A percentile compares a stretch with the other conserved stretches of the same genome.
Evolutionary conservation across 2,113 vertebrate genomes (phyloP).

Genomic region (Bungarus multicinctus): DNA sequence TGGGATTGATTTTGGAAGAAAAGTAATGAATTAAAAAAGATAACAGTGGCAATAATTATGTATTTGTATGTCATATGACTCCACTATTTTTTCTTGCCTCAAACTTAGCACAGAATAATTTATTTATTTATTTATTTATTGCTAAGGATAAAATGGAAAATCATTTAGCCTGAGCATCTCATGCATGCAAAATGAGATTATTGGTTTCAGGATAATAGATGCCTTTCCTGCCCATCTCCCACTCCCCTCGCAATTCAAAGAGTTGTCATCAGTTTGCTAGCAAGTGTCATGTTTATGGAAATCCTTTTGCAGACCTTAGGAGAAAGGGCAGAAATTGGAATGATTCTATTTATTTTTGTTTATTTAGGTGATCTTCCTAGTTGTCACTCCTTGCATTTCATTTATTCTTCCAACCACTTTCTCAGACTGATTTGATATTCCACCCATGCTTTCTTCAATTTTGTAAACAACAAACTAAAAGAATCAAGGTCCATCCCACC

Average conservation of each 20-base stretch:
- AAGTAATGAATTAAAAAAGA: background rate
- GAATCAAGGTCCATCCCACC: no score
- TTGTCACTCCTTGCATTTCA: background rate
- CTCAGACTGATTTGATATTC: background rate
- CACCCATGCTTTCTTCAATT: no score
- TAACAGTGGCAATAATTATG: background rate
- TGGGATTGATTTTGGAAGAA: background rate
- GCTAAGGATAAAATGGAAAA: background rate
- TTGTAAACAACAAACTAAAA: no score
- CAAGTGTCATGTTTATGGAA: background rate
- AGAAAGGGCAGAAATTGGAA: conserved; percentile 18
- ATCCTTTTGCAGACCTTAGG: background rate
- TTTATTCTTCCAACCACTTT: background rate
- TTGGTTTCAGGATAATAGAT: background rate
- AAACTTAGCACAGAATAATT: background rate
- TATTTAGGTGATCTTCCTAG: background rate
- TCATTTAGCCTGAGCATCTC: background rate
- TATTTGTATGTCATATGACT: background rate
- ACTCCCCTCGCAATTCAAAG: background rate
- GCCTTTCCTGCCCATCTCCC: background rate
- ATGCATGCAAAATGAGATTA: background rate
- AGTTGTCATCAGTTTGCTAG: background rate
- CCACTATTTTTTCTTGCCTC: background rate
- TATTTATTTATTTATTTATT: background rate
- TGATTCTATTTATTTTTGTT: background rate